Evolutionary conservation across 2,888 invertebrate species (phyloP), one percentile per base, ranked within the genome.

Genomic region (Lomographa bimaculata): DNA sequence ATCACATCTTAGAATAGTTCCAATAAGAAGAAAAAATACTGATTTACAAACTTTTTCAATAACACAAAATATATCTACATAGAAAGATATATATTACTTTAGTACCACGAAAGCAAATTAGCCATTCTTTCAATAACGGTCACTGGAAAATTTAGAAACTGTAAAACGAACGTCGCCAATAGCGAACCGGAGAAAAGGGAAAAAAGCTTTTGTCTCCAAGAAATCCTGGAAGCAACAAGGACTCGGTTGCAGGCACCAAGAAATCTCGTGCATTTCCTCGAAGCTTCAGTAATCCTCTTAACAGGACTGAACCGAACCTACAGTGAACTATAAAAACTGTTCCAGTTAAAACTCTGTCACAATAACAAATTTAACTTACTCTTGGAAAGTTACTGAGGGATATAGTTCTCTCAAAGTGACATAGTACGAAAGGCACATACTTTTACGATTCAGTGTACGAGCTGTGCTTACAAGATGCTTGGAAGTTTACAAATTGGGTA

Each of bases 161-260:
- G 26, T 26, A 28, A 36, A 32, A 42, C 23, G 36, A 42, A 42
- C 42, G 27, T 36, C 35, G 42, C 9, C 32, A 21, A 19, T 25
- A 41, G 60, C 57, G 54, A 59, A 58, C 51, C 46, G 47, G 54
- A 46, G 50, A 54, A 53, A 46, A 50, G 59, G 60, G 64, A 61
- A 62, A 71, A 64, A 55, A 60, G 52, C 33, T 45, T 56, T 60
- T 64, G 59, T 71, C 64, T 58, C 53, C 62, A 60, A 64, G 68
- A 65, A 74, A 73, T 74, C 68, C 68, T 56, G 59, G 64, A 64
- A 64, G 66, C 66, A 74, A 76, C 66, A 71, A 70, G 71, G 70
- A 65, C 59, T 48, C 57, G 57, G 59, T 59, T 61, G 52, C 56
- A 58, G 58, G 58, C 66, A 64, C 62, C 56, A 60, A 64, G 70